Percentiles rank a stretch among this genome's conserved stretches.
These are phyloP conservation scores for Temnothorax unifasciatus DNA, from an alignment of 2,888 invertebrate species.

Conservation along the genomic window DNA sequence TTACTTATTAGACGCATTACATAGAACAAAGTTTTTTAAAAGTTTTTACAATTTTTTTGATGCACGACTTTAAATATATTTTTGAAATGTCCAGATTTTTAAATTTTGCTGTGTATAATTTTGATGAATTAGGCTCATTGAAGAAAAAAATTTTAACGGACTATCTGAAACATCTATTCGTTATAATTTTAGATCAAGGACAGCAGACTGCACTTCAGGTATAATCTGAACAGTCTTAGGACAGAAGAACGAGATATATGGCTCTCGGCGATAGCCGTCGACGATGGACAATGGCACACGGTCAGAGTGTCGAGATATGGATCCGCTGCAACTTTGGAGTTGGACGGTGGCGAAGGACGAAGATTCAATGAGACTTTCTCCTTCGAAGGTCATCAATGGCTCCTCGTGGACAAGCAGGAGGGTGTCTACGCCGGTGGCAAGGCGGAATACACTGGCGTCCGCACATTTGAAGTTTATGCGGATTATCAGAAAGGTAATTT, in stretches of 20 bases:
- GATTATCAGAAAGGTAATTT: slow-evolving; percentile 95
- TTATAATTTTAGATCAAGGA: slow-evolving; percentile 91
- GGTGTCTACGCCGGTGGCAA: slow-evolving; percentile 98
- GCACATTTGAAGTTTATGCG: slow-evolving; percentile 97
- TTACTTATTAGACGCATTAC: not conserved
- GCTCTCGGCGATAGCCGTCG: slow-evolving; percentile 95
- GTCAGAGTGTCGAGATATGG: slow-evolving; percentile 96
- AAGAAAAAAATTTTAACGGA: not conserved
- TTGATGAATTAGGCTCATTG: not conserved
- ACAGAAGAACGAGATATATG: slow-evolving; percentile 97
- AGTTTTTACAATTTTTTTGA: not conserved
- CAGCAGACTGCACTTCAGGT: slow-evolving; percentile 95
- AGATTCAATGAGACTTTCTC: slow-evolving; percentile 97
- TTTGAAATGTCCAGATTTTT: not conserved
- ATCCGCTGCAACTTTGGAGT: slow-evolving; percentile 95
- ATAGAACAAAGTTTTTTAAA: not conserved
- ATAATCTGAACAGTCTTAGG: slow-evolving; percentile 95
- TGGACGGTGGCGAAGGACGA: slow-evolving; percentile 98
- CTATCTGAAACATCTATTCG: not conserved
- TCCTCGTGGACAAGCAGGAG: slow-evolving; percentile 97
- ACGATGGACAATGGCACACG: slow-evolving; percentile 99
- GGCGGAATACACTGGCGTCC: slow-evolving; percentile 97
- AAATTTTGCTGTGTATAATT: not conserved
- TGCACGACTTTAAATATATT: not conserved
- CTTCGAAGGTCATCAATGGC: slow-evolving; percentile 96